Evolutionary conservation across 2,888 invertebrate genomes (phyloP).

Genomic region (Dorcus parallelipipedus): DNA sequence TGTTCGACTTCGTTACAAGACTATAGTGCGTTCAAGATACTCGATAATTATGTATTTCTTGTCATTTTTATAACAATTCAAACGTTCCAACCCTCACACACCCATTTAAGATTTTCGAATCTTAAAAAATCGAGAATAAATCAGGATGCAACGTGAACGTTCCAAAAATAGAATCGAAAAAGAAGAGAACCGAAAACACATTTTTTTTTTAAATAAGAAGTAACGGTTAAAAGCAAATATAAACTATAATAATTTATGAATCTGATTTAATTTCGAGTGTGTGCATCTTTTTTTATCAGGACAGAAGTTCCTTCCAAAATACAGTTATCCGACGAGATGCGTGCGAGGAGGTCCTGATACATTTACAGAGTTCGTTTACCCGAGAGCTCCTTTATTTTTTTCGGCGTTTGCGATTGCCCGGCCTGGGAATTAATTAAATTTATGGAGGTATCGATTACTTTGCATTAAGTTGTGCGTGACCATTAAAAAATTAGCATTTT

Average conservation of each 20-base stretch:
- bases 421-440: constrained; percentile 1
- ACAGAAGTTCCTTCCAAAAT: background rate
- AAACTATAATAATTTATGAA: background rate
- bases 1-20: no score
- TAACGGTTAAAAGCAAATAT: background rate
- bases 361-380: constrained; percentile 2
- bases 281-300: no score
- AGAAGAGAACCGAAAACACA: background rate
- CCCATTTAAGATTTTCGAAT: no score
- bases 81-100: no score
- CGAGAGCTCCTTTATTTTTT: background rate
- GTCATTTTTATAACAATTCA: no score
- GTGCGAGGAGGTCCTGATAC: background rate
- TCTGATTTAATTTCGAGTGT: background rate
- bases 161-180: no score
- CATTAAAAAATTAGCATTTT: background rate
- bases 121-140: no score
- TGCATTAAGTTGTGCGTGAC: background rate
- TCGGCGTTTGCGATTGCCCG: background rate
- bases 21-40: no score
- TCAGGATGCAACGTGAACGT: no score
- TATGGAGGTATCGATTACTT: background rate
- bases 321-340: background rate
- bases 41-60: no score
- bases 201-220: background rate